A percentile compares a stretch with the other conserved stretches of the same genome.
Evolutionary conservation across 2,113 vertebrate genomes (phyloP).

Genomic region (Anguilla japonica): DNA sequence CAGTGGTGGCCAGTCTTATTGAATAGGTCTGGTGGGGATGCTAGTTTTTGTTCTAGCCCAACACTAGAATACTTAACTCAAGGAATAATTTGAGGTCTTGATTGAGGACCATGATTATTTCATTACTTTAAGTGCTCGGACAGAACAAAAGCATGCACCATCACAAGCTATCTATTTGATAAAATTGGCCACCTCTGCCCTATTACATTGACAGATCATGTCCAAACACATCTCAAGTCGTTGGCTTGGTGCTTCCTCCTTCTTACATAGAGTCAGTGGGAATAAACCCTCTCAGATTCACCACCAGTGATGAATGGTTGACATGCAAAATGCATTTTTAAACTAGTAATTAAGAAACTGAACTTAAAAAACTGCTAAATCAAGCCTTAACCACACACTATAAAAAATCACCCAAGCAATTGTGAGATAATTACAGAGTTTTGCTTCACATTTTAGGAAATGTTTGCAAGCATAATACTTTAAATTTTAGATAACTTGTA

Average conservation of each 20-base stretch:
- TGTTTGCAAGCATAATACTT: slow-evolving; percentile 69
- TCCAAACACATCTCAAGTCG: neutral
- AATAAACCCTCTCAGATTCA: neutral
- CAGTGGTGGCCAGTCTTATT: too few relatives aligned
- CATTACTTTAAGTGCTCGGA: too few relatives aligned
- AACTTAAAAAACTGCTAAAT: slow-evolving; percentile 13
- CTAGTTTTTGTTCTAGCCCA: too few relatives aligned
- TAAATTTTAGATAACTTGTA: slow-evolving; percentile 72
- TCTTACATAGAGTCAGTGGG: neutral
- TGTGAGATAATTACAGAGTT: slow-evolving; percentile 71
- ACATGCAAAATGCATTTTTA: neutral
- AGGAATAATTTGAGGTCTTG: too few relatives aligned
- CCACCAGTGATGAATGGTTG: neutral
- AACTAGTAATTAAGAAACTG: neutral
- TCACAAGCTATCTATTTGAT: too few relatives aligned
- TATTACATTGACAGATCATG: neutral
- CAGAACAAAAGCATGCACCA: too few relatives aligned
- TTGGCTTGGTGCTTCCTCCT: too few relatives aligned
- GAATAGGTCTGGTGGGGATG: too few relatives aligned
- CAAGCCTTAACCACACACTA: neutral
- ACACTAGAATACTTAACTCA: too few relatives aligned
- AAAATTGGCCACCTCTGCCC: neutral
- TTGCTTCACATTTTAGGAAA: slow-evolving; percentile 67
- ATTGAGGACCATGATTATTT: too few relatives aligned
- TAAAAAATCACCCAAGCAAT: slow-evolving; percentile 58